Percentiles rank a stretch among this genome's conserved stretches.
These are phyloP conservation scores for Sphaeridia pumilis DNA, from an alignment of 2,888 invertebrate genomes.

Conservation along the genomic window DNA sequence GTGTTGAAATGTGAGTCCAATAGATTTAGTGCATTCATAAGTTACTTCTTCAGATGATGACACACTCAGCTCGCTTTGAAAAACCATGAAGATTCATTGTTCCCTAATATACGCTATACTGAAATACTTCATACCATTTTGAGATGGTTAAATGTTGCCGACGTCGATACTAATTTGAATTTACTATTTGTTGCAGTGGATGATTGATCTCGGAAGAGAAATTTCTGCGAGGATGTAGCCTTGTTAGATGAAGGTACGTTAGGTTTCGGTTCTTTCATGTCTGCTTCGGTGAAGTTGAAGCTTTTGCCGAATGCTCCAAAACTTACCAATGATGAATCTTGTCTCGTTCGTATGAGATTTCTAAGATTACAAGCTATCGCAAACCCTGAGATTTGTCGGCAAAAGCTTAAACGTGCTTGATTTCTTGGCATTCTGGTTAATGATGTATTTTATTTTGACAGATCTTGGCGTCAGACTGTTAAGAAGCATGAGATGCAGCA, in stretches of 20 bases:
- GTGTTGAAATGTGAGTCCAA: too few species aligned
- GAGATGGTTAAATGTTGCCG: not conserved
- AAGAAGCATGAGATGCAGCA: too few species aligned
- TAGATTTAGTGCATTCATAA: too few species aligned
- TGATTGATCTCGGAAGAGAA: not conserved
- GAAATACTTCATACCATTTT: not conserved
- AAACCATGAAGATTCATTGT: conserved; percentile 1
- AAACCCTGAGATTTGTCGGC: not conserved
- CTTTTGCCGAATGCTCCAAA: too few species aligned
- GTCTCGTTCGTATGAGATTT: conserved; percentile 1
- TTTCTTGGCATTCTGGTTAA: not conserved
- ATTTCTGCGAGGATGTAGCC: not conserved
- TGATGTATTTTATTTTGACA: too few species aligned
- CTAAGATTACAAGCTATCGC: not conserved
- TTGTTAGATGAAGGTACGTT: too few species aligned
- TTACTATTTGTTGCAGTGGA: not conserved
- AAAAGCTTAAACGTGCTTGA: not conserved
- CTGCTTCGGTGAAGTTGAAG: too few species aligned
- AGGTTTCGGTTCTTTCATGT: too few species aligned
- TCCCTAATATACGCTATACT: conserved; percentile 1
- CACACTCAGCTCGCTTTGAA: not conserved
- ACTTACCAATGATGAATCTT: not conserved
- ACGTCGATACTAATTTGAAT: not conserved
- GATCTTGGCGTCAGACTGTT: too few species aligned
- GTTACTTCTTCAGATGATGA: too few species aligned